Percentiles rank a stretch among this genome's conserved stretches.
phyloP scores from a whole-genome alignment of 2,888 invertebrate species.

The Caenorhabditis plicata region DNA sequence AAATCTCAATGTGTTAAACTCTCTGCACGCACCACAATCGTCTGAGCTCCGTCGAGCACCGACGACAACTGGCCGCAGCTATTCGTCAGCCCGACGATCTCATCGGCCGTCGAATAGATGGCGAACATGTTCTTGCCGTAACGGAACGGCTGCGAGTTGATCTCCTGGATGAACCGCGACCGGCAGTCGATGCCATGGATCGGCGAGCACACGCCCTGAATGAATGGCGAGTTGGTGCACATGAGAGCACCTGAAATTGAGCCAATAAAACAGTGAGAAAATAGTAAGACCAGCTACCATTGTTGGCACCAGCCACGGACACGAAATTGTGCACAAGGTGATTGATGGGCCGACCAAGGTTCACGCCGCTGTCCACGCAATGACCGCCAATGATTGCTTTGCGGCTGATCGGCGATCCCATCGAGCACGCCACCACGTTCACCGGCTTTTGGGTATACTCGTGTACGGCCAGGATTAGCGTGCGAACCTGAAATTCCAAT shows the following conservation, averaged over 20 bases:
- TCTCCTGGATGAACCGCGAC: constrained; percentile 28
- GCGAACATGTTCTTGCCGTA: constrained; percentile 37
- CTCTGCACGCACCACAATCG: constrained; percentile 10
- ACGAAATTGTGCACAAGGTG: constrained; percentile 32
- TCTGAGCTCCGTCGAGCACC: constrained; percentile 19
- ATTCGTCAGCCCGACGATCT: constrained; percentile 25
- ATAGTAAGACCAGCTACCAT: constrained; percentile 1
- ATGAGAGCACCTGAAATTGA: constrained; percentile 11
- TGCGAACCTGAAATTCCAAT: constrained; percentile 25
- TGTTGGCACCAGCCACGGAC: constrained; percentile 29
- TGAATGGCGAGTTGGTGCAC: constrained; percentile 17
- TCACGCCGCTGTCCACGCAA: constrained; percentile 29
- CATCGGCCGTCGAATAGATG: constrained; percentile 31
- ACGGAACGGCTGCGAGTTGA: constrained; percentile 29
- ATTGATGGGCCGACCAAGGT: constrained; percentile 25
- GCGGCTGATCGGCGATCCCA: constrained; percentile 41
- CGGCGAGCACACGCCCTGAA: constrained; percentile 22
- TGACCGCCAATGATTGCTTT: constrained; percentile 35
- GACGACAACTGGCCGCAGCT: constrained; percentile 25
- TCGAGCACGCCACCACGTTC: constrained; percentile 38
- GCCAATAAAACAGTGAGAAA: too few relatives aligned
- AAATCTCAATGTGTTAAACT: not conserved
- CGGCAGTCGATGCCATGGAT: constrained; percentile 25
- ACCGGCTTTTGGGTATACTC: constrained; percentile 36
- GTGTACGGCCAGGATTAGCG: constrained; percentile 36